Evolutionary conservation across 1,140 invertebrate genomes (phyloP).

Genomic region (Calycopis cecrops): DNA sequence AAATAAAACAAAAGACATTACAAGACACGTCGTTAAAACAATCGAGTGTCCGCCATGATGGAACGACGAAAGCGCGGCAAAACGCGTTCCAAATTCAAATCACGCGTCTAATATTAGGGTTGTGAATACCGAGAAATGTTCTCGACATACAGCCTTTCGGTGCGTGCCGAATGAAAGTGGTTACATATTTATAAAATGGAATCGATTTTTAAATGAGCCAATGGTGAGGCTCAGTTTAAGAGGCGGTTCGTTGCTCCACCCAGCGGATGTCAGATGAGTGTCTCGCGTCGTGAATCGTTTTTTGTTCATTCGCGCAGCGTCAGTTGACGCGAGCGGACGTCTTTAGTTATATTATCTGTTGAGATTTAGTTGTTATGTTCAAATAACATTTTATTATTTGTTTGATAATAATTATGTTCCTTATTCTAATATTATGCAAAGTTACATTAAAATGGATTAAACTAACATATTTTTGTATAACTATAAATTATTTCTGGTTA

Average conservation of each 20-base stretch:
- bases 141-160: conserved; percentile 27
- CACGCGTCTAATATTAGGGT: conserved; percentile 18
- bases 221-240: conserved; percentile 48
- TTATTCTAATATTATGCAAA: no score
- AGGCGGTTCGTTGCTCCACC: conserved; percentile 62
- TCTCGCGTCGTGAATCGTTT: conserved; percentile 37
- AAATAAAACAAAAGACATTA: conserved; percentile 71
- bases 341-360: not conserved
- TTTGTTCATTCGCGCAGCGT: conserved; percentile 61
- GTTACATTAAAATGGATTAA: no score
- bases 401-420: no score
- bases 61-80: conserved; percentile 32
- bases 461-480: no score
- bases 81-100: conserved; percentile 36
- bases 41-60: conserved; percentile 42
- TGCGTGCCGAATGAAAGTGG: conserved; percentile 47
- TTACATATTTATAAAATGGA: conserved; percentile 74
- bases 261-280: conserved; percentile 56
- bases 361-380: no score
- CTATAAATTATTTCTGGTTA: no score
- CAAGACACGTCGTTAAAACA: conserved; percentile 72
- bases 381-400: no score
- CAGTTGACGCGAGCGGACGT: conserved; percentile 37
- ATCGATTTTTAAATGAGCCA: conserved; percentile 73
- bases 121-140: conserved; percentile 16